These are phyloP conservation scores for Hemichromis elongatus DNA, from an alignment of 2,113 vertebrate genomes.

Conservation along the genomic window DNA sequence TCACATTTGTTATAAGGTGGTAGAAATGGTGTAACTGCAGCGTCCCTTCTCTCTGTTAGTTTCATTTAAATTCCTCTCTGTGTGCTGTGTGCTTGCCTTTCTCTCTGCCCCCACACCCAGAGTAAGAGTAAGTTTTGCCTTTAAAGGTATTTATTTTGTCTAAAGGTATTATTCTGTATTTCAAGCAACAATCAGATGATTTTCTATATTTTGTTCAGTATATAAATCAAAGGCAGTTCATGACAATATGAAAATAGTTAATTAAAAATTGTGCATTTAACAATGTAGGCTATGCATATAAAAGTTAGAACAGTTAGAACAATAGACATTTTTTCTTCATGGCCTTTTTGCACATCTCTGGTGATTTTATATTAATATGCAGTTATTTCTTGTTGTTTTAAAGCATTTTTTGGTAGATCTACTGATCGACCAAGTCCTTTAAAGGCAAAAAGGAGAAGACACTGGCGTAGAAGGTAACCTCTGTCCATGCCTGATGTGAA, in stretches of 20 bases:
- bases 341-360: not conserved
- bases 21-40: not conserved
- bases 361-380: not conserved
- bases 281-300: not conserved
- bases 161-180: not conserved
- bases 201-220: not conserved
- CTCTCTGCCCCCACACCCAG: not conserved
- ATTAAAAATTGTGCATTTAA: not conserved
- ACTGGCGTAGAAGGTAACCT: not conserved
- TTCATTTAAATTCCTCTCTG: not conserved
- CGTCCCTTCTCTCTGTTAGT: not conserved
- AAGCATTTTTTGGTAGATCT: not conserved
- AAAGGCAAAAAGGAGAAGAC: not conserved
- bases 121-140: not conserved
- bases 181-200: not conserved
- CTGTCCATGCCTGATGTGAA: not conserved
- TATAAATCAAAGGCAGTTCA: not conserved
- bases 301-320: not conserved
- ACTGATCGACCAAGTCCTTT: not conserved
- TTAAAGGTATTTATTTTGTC: not conserved
- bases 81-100: not conserved
- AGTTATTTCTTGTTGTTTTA: not conserved
- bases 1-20: not conserved
- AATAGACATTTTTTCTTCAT: not conserved
- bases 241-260: not conserved